phyloP scores from a whole-genome alignment of 2,888 invertebrate genomes.

The Myopa tessellatipennis region DNA sequence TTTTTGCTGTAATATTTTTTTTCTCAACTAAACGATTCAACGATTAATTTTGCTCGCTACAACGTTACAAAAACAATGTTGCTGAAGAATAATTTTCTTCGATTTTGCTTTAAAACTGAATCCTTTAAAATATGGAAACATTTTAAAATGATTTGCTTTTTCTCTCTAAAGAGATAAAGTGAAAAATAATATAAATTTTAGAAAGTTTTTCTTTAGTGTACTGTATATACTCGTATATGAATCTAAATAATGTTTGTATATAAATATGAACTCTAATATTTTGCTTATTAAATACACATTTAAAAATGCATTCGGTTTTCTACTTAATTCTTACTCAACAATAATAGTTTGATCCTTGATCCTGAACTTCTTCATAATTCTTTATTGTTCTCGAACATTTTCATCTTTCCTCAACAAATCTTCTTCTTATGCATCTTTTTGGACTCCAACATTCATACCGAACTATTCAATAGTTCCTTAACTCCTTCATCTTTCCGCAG shows the following conservation, averaged over 20 bases:
- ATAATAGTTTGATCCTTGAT: neutral
- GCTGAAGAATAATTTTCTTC: too few species aligned
- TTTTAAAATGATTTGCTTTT: too few species aligned
- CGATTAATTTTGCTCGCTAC: too few species aligned
- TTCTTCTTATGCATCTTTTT: too few species aligned
- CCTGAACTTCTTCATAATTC: neutral
- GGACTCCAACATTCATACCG: too few species aligned
- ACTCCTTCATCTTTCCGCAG: too few species aligned
- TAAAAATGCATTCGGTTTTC: slow-evolving; percentile 23
- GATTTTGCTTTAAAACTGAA: too few species aligned
- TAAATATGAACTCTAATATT: neutral
- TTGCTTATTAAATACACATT: slow-evolving; percentile 8
- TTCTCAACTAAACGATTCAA: too few species aligned
- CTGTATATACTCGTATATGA: neutral
- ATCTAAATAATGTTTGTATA: neutral
- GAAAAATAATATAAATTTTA: neutral
- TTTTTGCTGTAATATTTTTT: too few species aligned
- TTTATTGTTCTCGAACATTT: neutral
- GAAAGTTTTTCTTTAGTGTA: neutral
- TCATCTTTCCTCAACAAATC: neutral
- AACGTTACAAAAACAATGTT: too few species aligned
- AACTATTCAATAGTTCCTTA: too few species aligned
- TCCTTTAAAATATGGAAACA: too few species aligned
- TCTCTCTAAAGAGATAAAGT: neutral
- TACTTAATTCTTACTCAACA: neutral